Base-by-base conservation (phyloP, 2,888 invertebrate species). In the Augiades crinisus region DNA sequence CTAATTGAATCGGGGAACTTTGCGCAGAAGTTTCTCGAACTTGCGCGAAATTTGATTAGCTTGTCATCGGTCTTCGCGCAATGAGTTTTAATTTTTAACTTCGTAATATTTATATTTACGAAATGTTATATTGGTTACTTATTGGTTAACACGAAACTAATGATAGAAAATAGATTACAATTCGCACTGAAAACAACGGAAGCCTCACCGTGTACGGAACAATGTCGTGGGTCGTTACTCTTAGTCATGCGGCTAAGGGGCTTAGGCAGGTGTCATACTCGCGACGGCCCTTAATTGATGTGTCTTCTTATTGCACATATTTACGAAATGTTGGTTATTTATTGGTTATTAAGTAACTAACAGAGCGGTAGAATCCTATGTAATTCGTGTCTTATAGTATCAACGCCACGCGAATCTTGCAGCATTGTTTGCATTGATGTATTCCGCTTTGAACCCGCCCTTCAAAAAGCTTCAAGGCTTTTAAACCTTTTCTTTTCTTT, bases 1-100 rank as follows among this genome's bases (percentile, higher is more conserved):
- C 74, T 86, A 86, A 87, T 86, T 87, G 81, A 86, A 86, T 86
- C 85, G 69, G 70, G 67, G 68, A 85, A 83, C 80, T 83, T 77
- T 63, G 67, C 61, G 68, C 66, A 47, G 68, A 83, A 79, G 76
- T 84, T 80, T 72, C 67, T 46, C 68, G 66, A 81, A 81, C 76
- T 81, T 73, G 68, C 63, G 72, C 67, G 68, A 79, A 83, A 83
- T 81, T 81, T 81, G 81, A 86, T 86, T 83, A 83, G 74, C 74
- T 78, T 69, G 71, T 79, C 81, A 81, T 83, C 78, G 76, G 75
- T 76, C 75, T 73, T 72, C 69, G 68, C 73, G 72, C 64, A 13
- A 37, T 12, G 36, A 74, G 69, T 74, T 74, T 37, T 69, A 70
- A 70, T 75, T 79, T 78, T 76, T 60, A 67, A 71, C 67, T 71